phyloP scores from a whole-genome alignment of 2,113 vertebrate genomes.

The Melanerpes aurifrons region DNA sequence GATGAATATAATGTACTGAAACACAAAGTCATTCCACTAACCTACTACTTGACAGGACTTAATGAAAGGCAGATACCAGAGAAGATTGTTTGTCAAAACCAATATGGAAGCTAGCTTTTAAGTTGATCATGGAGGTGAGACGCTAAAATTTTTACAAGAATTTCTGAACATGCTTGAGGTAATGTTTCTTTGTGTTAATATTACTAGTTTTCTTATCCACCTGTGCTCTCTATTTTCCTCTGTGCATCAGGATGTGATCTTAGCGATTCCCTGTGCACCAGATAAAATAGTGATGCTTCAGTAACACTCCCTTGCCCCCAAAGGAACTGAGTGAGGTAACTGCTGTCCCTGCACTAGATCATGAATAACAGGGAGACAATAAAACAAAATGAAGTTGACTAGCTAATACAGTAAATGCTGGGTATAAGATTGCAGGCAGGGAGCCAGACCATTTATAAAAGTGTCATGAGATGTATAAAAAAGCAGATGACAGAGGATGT shows the following conservation, averaged over 20 bases:
- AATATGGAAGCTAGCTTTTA: not conserved
- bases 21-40: conserved; percentile 13
- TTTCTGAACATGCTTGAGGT: not conserved
- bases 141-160: not conserved
- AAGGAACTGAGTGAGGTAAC: not conserved
- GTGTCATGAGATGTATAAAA: not conserved
- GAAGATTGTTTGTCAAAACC: not conserved
- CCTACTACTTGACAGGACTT: conserved; percentile 4
- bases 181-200: not conserved
- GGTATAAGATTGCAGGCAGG: not conserved
- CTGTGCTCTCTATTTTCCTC: not conserved
- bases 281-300: not conserved
- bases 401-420: not conserved
- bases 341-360: not conserved
- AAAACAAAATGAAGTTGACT: not conserved
- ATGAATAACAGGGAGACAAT: not conserved
- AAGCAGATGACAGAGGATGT: not conserved
- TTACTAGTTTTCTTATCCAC: not conserved
- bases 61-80: not conserved
- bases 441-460: not conserved
- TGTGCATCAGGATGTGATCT: not conserved
- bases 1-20: conserved; percentile 13
- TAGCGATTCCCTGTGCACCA: not conserved
- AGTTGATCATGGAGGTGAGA: not conserved
- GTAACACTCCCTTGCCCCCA: not conserved